Evolutionary conservation across 2,797 vertebrate species (phyloP).

Genomic region (Cirrhinus molitorella): DNA sequence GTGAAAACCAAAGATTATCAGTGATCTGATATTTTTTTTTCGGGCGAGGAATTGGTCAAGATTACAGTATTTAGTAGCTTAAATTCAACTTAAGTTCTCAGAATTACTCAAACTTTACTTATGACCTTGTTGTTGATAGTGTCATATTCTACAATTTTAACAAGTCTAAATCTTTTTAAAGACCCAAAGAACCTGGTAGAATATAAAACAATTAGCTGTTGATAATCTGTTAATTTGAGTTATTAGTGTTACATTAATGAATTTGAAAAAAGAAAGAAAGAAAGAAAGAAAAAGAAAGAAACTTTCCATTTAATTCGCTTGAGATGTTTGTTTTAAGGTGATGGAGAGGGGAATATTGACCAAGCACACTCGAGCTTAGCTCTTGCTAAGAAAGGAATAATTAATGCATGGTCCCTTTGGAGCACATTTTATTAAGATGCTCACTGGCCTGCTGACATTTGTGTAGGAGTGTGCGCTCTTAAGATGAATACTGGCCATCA

Average conservation of each 20-base stretch:
- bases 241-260: neutral
- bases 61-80: too few relatives aligned
- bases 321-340: conserved; percentile 36
- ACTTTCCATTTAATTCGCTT: conserved; percentile 9
- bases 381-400: conserved; percentile 73
- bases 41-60: too few relatives aligned
- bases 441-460: conserved; percentile 73
- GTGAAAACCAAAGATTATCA: too few relatives aligned
- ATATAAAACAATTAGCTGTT: neutral
- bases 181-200: neutral
- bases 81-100: too few relatives aligned
- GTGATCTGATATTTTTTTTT: too few relatives aligned
- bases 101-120: too few relatives aligned
- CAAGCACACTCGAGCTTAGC: conserved; percentile 58
- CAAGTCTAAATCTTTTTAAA: too few relatives aligned
- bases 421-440: conserved; percentile 76
- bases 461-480: conserved; percentile 48
- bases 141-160: too few relatives aligned
- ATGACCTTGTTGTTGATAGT: too few relatives aligned
- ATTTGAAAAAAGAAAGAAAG: neutral
- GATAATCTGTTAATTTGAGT: neutral
- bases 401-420: conserved; percentile 73
- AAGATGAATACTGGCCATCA: conserved; percentile 37
- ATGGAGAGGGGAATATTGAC: conserved; percentile 67
- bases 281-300: neutral